These are phyloP conservation scores for Synchiropus splendidus DNA, from an alignment of 2,113 vertebrate species.

Conservation along the genomic window DNA sequence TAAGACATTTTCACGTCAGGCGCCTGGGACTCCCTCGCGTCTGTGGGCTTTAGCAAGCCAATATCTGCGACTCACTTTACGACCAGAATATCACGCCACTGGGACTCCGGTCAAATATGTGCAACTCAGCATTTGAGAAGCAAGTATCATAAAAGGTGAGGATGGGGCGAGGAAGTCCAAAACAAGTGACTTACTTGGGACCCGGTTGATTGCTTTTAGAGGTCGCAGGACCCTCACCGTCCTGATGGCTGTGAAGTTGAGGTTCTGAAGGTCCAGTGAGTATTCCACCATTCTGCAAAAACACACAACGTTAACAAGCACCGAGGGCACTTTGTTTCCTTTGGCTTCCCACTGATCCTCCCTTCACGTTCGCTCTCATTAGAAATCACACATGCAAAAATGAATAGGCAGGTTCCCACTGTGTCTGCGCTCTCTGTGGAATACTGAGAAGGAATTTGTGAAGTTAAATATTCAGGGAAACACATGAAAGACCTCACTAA, in stretches of 20 bases:
- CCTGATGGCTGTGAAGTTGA: conserved; percentile 94
- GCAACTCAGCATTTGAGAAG: too few species aligned
- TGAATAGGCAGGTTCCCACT: too few species aligned
- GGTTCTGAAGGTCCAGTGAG: conserved; percentile 91
- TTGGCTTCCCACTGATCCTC: background rate
- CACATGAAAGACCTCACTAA: too few species aligned
- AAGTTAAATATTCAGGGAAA: conserved; percentile 8
- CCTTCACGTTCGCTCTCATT: conserved; percentile 8
- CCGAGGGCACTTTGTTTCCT: too few species aligned
- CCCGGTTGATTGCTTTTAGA: conserved; percentile 95
- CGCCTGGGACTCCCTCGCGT: too few species aligned
- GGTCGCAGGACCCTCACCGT: conserved; percentile 91
- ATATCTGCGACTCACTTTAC: background rate
- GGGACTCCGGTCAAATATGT: too few species aligned
- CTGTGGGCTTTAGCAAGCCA: too few species aligned
- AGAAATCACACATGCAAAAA: background rate
- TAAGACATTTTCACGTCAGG: too few species aligned
- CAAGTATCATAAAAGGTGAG: too few species aligned
- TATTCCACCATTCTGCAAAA: conserved; percentile 89
- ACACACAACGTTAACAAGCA: conserved; percentile 1
- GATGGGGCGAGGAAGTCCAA: too few species aligned
- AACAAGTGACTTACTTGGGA: conserved; percentile 82
- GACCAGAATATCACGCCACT: background rate
- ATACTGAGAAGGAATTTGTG: conserved; percentile 17
- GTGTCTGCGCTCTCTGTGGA: conserved; percentile 15